Percentiles rank a stretch among this genome's conserved stretches.
These are phyloP conservation scores for Sebastes trivittatus DNA, from an alignment of 2,797 vertebrate genomes.

Conservation along the genomic window DNA sequence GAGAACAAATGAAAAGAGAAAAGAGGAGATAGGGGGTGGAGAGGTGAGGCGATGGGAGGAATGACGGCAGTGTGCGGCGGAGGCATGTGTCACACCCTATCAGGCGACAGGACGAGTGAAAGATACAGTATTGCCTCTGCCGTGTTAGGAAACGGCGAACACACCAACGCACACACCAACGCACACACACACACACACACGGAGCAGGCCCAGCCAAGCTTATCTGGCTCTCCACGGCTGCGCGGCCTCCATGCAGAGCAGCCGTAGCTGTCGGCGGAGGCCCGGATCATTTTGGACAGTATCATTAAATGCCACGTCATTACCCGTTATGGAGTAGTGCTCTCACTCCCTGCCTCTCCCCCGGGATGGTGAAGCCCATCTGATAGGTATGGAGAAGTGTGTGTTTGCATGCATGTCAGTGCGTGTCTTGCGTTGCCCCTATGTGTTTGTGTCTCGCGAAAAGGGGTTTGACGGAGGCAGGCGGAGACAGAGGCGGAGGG, in stretches of 20 bases:
- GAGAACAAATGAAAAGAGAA: conserved; percentile 45
- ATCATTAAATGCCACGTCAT: conserved; percentile 99
- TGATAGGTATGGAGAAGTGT: conserved; percentile 69
- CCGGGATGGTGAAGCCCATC: conserved; percentile 69
- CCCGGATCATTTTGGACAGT: conserved; percentile 98
- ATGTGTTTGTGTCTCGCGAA: conserved; percentile 52
- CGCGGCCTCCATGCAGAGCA: conserved; percentile 76
- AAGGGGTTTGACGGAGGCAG: conserved; percentile 55
- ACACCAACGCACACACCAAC: conserved; percentile 5
- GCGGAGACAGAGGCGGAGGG: conserved; percentile 54
- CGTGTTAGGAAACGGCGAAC: conserved; percentile 56
- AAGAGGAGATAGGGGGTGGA: conserved; percentile 31
- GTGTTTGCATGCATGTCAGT: conserved; percentile 64
- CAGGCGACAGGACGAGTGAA: conserved; percentile 89
- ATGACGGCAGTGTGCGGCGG: conserved; percentile 82
- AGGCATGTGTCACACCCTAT: conserved; percentile 93
- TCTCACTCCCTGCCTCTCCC: conserved; percentile 79
- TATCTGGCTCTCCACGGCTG: conserved; percentile 86
- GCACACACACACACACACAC: conserved; percentile 30
- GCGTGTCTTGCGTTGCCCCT: conserved; percentile 37
- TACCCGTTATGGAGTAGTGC: conserved; percentile 95
- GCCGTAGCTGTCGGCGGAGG: conserved; percentile 90
- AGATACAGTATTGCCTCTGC: conserved; percentile 85
- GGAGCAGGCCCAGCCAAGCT: conserved; percentile 86
- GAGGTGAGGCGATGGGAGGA: conserved; percentile 71